These are phyloP conservation scores for Eristalis pertinax DNA, from an alignment of 2,888 invertebrate species.

Conservation along the genomic window DNA sequence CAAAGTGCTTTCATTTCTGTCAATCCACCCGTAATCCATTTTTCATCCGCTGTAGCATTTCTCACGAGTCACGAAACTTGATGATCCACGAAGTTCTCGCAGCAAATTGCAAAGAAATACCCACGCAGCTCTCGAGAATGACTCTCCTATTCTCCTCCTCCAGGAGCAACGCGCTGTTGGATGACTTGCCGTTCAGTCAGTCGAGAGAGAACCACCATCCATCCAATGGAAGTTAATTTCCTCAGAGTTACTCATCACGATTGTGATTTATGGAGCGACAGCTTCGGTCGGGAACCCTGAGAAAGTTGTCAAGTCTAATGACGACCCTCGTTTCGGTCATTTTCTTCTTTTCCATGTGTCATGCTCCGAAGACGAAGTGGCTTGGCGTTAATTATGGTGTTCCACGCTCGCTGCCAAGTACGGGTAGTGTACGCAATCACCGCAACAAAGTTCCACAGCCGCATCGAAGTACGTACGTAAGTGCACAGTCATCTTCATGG, in stretches of 20 bases:
- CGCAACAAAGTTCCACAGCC: not conserved
- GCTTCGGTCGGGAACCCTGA: not conserved
- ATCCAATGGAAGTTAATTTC: not conserved
- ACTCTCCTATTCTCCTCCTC: too few species aligned
- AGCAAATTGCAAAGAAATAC: too few species aligned
- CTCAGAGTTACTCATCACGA: not conserved
- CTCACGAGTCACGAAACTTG: too few species aligned
- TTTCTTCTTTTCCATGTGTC: not conserved
- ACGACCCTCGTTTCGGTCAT: not conserved
- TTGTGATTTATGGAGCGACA: not conserved
- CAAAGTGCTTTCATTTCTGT: too few species aligned
- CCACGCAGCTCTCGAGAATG: too few species aligned
- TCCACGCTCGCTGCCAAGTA: not conserved
- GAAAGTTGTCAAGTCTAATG: not conserved
- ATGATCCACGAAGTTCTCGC: too few species aligned
- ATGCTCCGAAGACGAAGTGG: not conserved
- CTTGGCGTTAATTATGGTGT: not conserved
- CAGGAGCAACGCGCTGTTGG: too few species aligned
- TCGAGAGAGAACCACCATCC: not conserved
- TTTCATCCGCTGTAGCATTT: too few species aligned
- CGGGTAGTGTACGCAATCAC: not conserved
- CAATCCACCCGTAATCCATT: too few species aligned
- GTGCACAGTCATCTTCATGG: conserved; percentile 43
- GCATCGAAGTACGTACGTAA: not conserved
- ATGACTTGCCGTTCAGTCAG: not conserved